Evolutionary conservation across 2,113 vertebrate species (phyloP).

Genomic region (Danionella cerebrum): DNA sequence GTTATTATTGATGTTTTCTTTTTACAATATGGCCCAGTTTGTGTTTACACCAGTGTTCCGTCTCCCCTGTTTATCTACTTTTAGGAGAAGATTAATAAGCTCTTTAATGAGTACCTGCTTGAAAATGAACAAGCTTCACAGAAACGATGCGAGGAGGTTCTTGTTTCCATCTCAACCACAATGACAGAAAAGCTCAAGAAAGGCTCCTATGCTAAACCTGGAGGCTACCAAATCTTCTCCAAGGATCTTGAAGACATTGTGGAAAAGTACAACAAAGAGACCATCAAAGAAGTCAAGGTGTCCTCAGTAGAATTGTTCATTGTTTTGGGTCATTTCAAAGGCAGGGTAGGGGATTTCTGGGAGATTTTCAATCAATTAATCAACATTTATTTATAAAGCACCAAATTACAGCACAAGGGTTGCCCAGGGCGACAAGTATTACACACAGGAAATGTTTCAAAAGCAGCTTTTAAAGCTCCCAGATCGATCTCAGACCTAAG

Average conservation of each 20-base stretch:
- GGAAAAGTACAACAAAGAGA: background rate
- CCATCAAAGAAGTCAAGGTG: background rate
- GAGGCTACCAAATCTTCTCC: background rate
- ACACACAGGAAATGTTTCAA: no score
- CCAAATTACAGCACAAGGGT: no score
- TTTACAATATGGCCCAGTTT: no score
- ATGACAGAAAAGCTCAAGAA: background rate
- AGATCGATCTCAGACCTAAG: no score
- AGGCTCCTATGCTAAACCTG: background rate
- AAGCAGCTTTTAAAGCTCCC: no score
- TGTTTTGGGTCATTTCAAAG: background rate
- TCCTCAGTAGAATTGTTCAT: no score
- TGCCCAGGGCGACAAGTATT: no score
- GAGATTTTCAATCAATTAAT: no score
- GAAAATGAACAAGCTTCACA: background rate
- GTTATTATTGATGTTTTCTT: no score
- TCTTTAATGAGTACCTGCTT: background rate
- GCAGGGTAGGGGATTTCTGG: no score
- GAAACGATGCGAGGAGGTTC: background rate
- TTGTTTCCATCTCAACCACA: background rate
- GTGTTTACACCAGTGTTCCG: no score
- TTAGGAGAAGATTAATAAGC: background rate
- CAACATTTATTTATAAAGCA: no score
- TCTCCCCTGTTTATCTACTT: background rate
- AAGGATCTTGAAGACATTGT: background rate